Evolutionary conservation across 1,140 invertebrate genomes (phyloP), one percentile per base, ranked within the genome.

Genomic region (Trigoniulus corallinus): DNA sequence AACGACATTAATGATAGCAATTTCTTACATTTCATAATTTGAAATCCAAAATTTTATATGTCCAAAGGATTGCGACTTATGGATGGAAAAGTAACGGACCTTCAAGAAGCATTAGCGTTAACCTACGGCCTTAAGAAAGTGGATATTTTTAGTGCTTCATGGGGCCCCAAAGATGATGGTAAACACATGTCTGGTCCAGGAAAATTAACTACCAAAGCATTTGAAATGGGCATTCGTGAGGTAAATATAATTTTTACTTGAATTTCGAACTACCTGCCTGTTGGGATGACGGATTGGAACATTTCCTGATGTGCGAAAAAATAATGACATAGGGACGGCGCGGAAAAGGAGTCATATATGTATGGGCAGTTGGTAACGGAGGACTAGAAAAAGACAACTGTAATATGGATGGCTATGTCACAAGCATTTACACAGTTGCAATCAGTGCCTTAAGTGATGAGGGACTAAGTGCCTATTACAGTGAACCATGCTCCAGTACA

Each of bases 281-380:
- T 13, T 13, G 18, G 37, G 18, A 18, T 39, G 18, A 39, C 12
- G 12, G 37, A 39, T 39, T 39, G 18, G 37, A 39, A 39, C 37
- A 39, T 39, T 12, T 44, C 7, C 42, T 10, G 42, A 20, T 44
- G 18, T 44, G 42, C 18, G 4, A 7, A 20, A 7, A 44, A 44
- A 7, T 44, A 4, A 22, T 10, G 12, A 24, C 21, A 18, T 29
- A 71, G 69, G 70, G 70, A 37, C 55, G 70, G 7, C 52, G 56
- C 27, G 68, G 67, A 1, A 56, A 59, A 47, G 70, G 70, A 0
- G 61, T 54, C 7, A 63, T 72, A 21, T 72, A 60, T 57, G 65
- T 71, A 1, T 72, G 70, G 70, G 70, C 70, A 1, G 65, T 69
- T 20, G 70, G 70, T 20, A 72, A 72, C 57, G 70, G 70, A 15